Base-by-base conservation (phyloP, 2,797 vertebrate species). In the Lepilemur ruficaudatus region DNA sequence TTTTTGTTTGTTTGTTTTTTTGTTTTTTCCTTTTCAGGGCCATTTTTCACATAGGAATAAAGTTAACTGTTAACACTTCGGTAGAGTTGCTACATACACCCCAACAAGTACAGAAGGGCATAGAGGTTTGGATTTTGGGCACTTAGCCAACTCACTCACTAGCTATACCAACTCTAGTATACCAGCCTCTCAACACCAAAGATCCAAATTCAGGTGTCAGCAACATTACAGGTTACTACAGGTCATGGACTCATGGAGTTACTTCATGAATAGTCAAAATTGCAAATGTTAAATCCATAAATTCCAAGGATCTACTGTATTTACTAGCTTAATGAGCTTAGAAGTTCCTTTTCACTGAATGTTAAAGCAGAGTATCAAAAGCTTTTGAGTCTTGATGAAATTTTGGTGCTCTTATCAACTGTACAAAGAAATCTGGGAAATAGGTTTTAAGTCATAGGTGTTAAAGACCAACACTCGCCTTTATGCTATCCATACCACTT, bases 211-310 rank as follows among this genome's bases (percentile, higher is more conserved):
- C 38, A 41, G 41, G 28, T 93, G 75, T 97, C 43, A 84, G 46
- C 61, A 84, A 78, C 15, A 57, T 89, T 96, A 32, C 0, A 67
- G 52, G 20, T 92, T 89, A 81, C 70, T 73, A 81, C 22, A 92
- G 70, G 59, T 78, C 46, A n/a, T 69, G 59, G 63, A 89, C 32
- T 48, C 67, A 73, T 52, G 61, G 70, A 89, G 8, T 83, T 35
- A 93, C 55, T 95, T 84, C 57, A 72, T 90, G 43, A 93, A 76
- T 46, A 92, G 50, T 91, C 0, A 5, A 85, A 95, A 89, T 5
- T 94, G 4, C 18, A 88, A 96, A 93, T 94, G 63, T 94, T 95
- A 92, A 93, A 76, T 78, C n/a, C 52, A 92, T 93, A 91, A n/a
- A 93, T 94, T 88, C 55, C 18, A 82, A 95, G 5, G 12, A 84